Percentiles rank a stretch among this genome's conserved stretches.
phyloP scores from a whole-genome alignment of 2,888 invertebrate species.

The Nephrotoma guestfalica region DNA sequence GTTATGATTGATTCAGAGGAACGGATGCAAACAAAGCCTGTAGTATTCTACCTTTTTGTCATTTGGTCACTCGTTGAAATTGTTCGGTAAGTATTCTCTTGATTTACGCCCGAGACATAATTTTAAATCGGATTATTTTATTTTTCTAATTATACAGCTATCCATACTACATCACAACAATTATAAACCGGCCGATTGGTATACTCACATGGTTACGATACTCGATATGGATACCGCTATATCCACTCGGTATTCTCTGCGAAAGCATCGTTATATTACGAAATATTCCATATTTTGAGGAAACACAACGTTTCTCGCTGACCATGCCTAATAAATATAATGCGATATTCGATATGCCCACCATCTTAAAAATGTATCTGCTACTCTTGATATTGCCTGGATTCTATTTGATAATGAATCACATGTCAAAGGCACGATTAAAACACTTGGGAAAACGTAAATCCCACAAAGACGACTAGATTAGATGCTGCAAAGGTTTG shows the following conservation, averaged over 20 bases:
- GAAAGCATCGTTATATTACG: constrained; percentile 70
- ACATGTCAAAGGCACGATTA: constrained; percentile 64
- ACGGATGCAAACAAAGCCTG: constrained; percentile 73
- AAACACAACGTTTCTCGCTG: constrained; percentile 59
- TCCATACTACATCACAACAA: constrained; percentile 77
- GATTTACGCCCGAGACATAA: neutral
- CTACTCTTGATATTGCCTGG: constrained; percentile 61
- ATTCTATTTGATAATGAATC: constrained; percentile 61
- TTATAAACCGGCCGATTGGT: constrained; percentile 56
- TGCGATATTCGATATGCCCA: constrained; percentile 72
- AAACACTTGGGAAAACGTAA: constrained; percentile 43
- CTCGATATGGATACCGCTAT: constrained; percentile 84
- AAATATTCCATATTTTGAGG: constrained; percentile 81
- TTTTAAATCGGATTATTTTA: constrained; percentile 1
- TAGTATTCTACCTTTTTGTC: constrained; percentile 74
- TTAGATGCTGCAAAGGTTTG: neutral
- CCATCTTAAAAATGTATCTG: constrained; percentile 62
- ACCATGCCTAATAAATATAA: constrained; percentile 74
- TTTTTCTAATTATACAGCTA: constrained; percentile 43
- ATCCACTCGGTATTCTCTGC: constrained; percentile 77
- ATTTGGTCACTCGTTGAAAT: constrained; percentile 74
- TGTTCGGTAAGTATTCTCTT: constrained; percentile 43
- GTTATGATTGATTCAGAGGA: constrained; percentile 71
- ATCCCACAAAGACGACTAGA: neutral
- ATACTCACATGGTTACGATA: constrained; percentile 85